Percentiles rank a stretch among this genome's conserved stretches.
Evolutionary conservation across 2,797 vertebrate genomes (phyloP).

Genomic region (Anas acuta): DNA sequence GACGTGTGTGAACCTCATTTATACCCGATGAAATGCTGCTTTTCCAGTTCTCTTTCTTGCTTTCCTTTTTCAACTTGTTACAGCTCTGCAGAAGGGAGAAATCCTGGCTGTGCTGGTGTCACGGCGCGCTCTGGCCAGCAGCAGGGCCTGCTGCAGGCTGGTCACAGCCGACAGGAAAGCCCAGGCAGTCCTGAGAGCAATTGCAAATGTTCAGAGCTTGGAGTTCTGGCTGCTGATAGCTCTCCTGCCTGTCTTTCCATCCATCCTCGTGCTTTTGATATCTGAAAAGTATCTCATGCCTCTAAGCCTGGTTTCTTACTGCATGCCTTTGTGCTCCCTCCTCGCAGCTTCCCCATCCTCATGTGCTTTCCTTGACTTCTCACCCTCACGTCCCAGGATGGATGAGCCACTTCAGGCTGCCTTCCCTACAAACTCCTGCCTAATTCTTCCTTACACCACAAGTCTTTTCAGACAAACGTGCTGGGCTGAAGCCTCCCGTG

Average conservation of each 20-base stretch:
- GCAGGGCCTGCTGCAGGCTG: not conserved
- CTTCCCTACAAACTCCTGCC: not conserved
- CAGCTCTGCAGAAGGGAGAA: not conserved
- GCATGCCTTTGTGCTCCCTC: not conserved
- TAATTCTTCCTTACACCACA: not conserved
- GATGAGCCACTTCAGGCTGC: accelerated
- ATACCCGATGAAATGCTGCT: conserved; percentile 52
- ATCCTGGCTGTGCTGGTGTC: not conserved
- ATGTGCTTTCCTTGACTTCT: not conserved
- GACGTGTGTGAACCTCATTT: conserved; percentile 62
- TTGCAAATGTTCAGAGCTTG: not conserved
- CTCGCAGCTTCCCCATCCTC: not conserved
- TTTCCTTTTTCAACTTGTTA: conserved; percentile 26
- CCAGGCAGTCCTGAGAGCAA: not conserved
- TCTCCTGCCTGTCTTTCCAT: not conserved
- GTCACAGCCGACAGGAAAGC: not conserved
- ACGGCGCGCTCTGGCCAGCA: not conserved
- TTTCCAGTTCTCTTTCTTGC: not conserved
- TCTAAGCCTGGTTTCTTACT: not conserved
- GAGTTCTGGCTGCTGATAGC: not conserved
- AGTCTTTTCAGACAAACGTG: not conserved
- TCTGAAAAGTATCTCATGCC: not conserved
- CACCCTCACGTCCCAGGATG: not conserved
- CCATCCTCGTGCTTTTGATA: not conserved
- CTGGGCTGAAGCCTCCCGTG: not conserved